These are phyloP conservation scores for Menidia beryllina DNA, from an alignment of 2,113 vertebrate species.

Conservation along the genomic window DNA sequence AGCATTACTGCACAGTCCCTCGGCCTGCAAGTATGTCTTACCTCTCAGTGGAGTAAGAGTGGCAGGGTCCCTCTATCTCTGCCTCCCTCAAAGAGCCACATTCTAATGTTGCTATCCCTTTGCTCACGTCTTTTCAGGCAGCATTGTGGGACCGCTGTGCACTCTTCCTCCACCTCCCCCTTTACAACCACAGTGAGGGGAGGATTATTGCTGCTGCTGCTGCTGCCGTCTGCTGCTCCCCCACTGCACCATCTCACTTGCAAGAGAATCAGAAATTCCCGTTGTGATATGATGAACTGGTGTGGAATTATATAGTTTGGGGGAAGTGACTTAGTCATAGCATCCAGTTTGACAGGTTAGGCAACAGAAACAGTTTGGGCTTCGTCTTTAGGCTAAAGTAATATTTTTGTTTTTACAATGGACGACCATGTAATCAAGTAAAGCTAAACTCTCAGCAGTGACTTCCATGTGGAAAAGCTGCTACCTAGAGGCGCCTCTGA, in stretches of 20 bases:
- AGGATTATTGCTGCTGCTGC: constrained; percentile 52
- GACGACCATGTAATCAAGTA: neutral
- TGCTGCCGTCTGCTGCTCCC: constrained; percentile 23
- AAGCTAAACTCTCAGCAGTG: neutral
- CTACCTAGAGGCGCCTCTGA: neutral
- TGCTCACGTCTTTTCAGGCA: constrained; percentile 48
- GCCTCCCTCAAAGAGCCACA: constrained; percentile 32
- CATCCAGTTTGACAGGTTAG: neutral
- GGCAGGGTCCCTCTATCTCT: constrained; percentile 27
- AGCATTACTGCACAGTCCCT: constrained; percentile 22
- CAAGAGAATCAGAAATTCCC: constrained; percentile 27
- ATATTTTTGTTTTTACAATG: constrained; percentile 4
- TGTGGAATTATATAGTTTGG: constrained; percentile 19
- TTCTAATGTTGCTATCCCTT: constrained; percentile 44
- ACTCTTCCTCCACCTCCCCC: constrained; percentile 23
- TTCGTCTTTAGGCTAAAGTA: neutral
- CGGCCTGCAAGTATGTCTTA: constrained; percentile 33
- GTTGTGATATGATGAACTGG: constrained; percentile 31
- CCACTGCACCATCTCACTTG: constrained; percentile 28
- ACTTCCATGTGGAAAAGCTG: neutral
- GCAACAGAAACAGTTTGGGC: neutral
- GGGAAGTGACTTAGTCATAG: constrained; percentile 11
- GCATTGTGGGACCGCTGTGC: constrained; percentile 19
- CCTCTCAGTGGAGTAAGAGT: constrained; percentile 27
- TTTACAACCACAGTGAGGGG: constrained; percentile 38